Evolutionary conservation across 2,888 invertebrate species (phyloP), one percentile per base, ranked within the genome.

Genomic region (Alcis repandata): DNA sequence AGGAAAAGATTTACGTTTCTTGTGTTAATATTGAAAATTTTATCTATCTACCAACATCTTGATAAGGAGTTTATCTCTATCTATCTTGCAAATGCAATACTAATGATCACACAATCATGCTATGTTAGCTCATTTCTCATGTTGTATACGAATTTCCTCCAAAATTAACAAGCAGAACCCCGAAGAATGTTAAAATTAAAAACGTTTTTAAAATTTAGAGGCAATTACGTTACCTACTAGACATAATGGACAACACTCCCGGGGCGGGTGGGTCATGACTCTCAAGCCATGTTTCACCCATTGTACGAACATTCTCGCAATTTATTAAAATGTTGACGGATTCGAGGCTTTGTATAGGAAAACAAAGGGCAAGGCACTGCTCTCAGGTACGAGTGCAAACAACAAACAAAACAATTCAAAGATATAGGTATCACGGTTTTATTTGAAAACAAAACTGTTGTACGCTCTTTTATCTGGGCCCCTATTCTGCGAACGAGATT

Each of bases 371-470:
- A 58, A 38, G 27, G 36, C 17, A 56, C 48, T 56, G 41, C 33
- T 51, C 49, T 19, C 43, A 63, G 52, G 38, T 58, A 51, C 10
- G 11, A 15, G 3, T 17, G 36, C 20, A 22, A 45, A 46, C 71
- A 71, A 68, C 68, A 63, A 63, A 41, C 32, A 65, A n/a, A 27
- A 62, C 53, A 59, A 49, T 68, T 61, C 65, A 69, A 67, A 58
- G 22, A 60, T 33, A 41, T 63, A n/a, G n/a, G n/a, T n/a, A 67
- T 20, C 19, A 68, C 59, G 72, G 60, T 68, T 69, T 72, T 63
- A 60, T 56, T 54, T 40, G 48, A 69, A 60, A 70, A 71, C 70
- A 72, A 69, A 76, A 74, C 60, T 61, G 70, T 72, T 60, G 64
- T 59, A 19, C 11, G 41, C 41, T 36, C n/a, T 38, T n/a, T n/a